Base-by-base conservation (phyloP, 1,140 invertebrate genomes). In the Tetramorium simillimum region DNA sequence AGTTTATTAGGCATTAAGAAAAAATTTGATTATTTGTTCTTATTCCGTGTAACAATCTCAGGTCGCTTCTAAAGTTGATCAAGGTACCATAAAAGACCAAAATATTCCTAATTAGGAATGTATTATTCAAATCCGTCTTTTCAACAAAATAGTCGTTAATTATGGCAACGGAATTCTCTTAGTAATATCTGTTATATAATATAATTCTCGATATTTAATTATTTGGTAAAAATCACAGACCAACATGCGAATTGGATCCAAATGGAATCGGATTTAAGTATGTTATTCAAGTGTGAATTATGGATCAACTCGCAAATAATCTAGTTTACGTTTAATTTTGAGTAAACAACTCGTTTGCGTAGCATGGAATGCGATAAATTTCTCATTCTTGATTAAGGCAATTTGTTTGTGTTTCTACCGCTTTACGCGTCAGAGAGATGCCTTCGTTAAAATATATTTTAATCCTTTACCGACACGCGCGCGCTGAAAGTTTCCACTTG, bases 361-460 rank as follows among this genome's bases (percentile, higher is more conserved):
- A 46, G 40, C 46, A 43, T 1, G 16, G 16, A 69, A 80, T 43
- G 46, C 53, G 37, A 62, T 77, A 77, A 77, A 80, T 80, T 80
- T 80, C n/a, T 80, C 33, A 51, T 40, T 69, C 33, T 53, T 80
- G 21, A 80, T 80, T 69, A 69, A 80, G 21, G 46, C 33, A 80
- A 28, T 69, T 80, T 80, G 46, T 80, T 67, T 78, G 43, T 78
- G 43, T 78, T 78, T 24, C 58, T 78, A 49, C 14, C 18, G 43
- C 40, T 78, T 78, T 65, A 63, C 28, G 18, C 12, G 43, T 37
- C 40, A 37, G n/a, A 53, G 73, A 62, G 28, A 67, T 51, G 12
- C 28, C 28, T 67, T 80, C 28, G 28, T 80, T 80, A 80, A 80
- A 67, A 80, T 80, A 80, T 67, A 80, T 67, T 80, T 67, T 80